Percentiles rank a stretch among this genome's conserved stretches.
Conservation (phyloP, 2,113 vertebrate genomes). For the Astatotilapia flaviijosephi region DNA sequence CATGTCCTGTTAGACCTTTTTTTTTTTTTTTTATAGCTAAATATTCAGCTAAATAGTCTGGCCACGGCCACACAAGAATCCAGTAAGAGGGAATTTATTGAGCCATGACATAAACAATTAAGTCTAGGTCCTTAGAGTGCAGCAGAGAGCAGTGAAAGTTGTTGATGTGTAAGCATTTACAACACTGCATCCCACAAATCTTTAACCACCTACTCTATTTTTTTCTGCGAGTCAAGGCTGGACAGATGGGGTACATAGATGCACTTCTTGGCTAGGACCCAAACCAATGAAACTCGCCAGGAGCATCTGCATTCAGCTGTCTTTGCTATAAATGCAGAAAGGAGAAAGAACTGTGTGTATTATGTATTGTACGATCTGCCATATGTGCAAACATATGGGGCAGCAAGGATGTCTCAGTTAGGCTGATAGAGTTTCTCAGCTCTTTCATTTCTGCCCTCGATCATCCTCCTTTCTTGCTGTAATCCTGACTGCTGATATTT, state of each 20-base stretch:
- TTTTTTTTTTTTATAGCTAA: neutral
- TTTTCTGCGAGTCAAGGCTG: neutral
- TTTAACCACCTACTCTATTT: neutral
- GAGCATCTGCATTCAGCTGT: conserved; percentile 14
- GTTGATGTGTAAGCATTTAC: neutral
- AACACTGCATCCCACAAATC: neutral
- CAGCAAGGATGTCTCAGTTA: neutral
- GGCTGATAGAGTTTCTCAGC: neutral
- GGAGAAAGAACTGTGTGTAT: neutral
- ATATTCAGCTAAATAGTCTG: neutral
- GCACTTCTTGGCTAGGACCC: conserved; percentile 16
- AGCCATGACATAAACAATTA: neutral
- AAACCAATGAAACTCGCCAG: conserved; percentile 13
- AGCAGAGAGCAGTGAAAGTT: neutral
- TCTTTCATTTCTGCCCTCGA: neutral
- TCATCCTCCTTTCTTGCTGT: neutral
- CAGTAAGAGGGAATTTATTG: conserved; percentile 1
- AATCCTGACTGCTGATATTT: conserved; percentile 21
- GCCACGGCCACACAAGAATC: neutral
- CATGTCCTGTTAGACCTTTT: too few species aligned
- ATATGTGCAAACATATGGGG: neutral
- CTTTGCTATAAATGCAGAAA: conserved; percentile 14
- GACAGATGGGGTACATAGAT: conserved; percentile 6
- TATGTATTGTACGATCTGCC: neutral
- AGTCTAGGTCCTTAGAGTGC: conserved; percentile 3